Evolutionary conservation across 2,888 invertebrate genomes (phyloP), one percentile per base, ranked within the genome.

Genomic region (Liodrosophila aerea): DNA sequence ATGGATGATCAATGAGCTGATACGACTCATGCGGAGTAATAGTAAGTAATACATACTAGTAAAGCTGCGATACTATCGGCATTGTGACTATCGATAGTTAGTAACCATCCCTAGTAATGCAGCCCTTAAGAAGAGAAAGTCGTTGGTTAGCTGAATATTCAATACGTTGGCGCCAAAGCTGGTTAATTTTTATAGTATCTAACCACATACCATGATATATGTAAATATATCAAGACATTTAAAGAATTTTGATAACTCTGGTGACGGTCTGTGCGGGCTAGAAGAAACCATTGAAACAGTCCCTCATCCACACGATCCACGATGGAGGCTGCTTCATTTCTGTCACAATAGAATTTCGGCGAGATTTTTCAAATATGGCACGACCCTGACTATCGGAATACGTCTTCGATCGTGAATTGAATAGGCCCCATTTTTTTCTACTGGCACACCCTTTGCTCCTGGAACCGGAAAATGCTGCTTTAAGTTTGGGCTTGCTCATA

Each of bases 1-100:
- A 13, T 95, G 94, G 92, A 93, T 94, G 77, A 89, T 94, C 58
- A 93, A 92, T 66, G 92, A 94, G 52, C 88, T 95, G 29, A 92
- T 94, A n/a, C 93, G 92, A 72, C 92, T 93, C 59, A 92, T 92
- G 71, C 91, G 93, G 44, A 90, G 90, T 1, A 90, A 91, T 71
- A 91, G 93, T 91, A 73, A 90, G 80, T 81, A 71, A 8, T 4
- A 31, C 11, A 12, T 34, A 31, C n/a, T n/a, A n/a, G 4, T 31
- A 4, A 31, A 31, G n/a, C n/a, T n/a, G n/a, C 31, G 31, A 4
- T 33, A 11, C 33, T 33, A 33, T 33, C 33, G 12, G 5, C 11
- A n/a, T 2, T n/a, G 27, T 7, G n/a, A n/a, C n/a, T n/a, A n/a
- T n/a, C n/a, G n/a, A n/a, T n/a, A n/a, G n/a, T n/a, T n/a, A n/a